Conservation (phyloP, 2,797 vertebrate genomes). For the Peromyscus eremicus region DNA sequence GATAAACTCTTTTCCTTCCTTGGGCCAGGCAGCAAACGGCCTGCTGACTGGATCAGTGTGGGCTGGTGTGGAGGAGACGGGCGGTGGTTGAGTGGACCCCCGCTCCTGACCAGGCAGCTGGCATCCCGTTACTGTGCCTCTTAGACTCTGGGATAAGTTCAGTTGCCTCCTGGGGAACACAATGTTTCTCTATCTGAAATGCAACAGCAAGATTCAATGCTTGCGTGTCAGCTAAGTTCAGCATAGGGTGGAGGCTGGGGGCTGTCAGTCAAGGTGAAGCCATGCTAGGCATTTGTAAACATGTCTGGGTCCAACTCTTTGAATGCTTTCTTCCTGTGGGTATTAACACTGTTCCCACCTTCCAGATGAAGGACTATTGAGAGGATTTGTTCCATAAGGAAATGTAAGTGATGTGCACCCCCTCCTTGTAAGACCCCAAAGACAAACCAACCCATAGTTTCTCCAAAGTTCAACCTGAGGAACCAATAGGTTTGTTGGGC, state of each 20-base stretch:
- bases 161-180: not conserved
- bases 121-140: not conserved
- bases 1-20: not conserved
- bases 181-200: not conserved
- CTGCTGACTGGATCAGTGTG: not conserved
- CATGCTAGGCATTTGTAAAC: rapidly evolving
- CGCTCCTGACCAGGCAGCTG: not conserved
- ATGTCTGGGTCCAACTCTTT: not conserved
- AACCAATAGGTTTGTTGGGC: not conserved
- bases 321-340: not conserved
- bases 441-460: not conserved
- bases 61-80: not conserved
- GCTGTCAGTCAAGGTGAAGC: not conserved
- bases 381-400: not conserved
- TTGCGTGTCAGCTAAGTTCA: not conserved
- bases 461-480: not conserved
- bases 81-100: too few relatives aligned
- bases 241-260: rapidly evolving
- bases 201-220: rapidly evolving
- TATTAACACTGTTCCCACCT: not conserved
- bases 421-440: not conserved
- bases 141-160: not conserved
- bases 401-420: not conserved
- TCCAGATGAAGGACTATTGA: not conserved
- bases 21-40: not conserved